Evolutionary conservation across 2,888 invertebrate genomes (phyloP).

Genomic region (Torymus auratus): DNA sequence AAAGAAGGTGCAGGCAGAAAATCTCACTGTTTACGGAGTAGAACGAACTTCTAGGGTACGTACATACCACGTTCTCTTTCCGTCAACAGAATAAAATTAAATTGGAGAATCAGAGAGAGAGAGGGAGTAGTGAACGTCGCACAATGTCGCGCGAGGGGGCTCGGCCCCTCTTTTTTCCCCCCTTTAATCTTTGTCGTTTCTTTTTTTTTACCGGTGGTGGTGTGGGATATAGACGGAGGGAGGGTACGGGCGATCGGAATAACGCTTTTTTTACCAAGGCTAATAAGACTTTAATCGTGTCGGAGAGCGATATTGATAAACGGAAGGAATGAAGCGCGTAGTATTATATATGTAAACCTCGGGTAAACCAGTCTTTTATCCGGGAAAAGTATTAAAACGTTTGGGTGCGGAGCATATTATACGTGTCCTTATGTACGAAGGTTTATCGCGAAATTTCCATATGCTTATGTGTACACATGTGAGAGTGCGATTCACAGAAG

Average conservation of each 20-base stretch:
- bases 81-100: conserved; percentile 50
- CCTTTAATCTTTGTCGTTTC: background rate
- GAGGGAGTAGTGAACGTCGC: background rate
- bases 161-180: background rate
- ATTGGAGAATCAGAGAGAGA: conserved; percentile 40
- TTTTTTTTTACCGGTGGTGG: background rate
- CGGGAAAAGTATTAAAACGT: conserved; percentile 10
- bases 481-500: background rate
- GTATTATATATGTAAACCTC: background rate
- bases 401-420: background rate
- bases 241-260: background rate
- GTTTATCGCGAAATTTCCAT: conserved; percentile 43
- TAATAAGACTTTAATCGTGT: conserved; percentile 15
- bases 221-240: background rate
- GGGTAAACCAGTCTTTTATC: conserved; percentile 1
- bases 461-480: background rate
- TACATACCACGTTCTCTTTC: conserved; percentile 30
- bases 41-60: conserved; percentile 34
- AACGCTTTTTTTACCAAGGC: background rate
- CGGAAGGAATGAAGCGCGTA: background rate
- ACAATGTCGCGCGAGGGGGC: conserved; percentile 17
- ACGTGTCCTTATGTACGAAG: too few relatives aligned
- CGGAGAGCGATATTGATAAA: conserved; percentile 1
- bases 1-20: conserved; percentile 31
- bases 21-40: conserved; percentile 51